phyloP scores from a whole-genome alignment of 2,888 invertebrate genomes.

The Tetranychus truncatus region DNA sequence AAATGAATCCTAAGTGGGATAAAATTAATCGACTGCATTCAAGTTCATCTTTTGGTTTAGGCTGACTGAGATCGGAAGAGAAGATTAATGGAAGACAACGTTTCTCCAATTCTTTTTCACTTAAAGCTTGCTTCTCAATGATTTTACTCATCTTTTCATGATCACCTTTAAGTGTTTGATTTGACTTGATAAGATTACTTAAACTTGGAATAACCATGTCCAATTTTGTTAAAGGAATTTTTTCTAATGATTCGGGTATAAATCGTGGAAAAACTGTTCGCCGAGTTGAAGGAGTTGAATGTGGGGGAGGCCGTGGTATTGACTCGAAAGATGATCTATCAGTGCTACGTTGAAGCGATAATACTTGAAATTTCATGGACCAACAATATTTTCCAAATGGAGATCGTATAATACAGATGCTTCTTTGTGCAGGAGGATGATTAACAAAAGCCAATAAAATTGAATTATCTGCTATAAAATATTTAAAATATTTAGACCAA shows the following conservation, averaged over 20 bases:
- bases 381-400: slow-evolving; percentile 88
- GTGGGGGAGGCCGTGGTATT: slow-evolving; percentile 46
- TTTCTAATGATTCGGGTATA: slow-evolving; percentile 60
- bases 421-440: slow-evolving; percentile 31
- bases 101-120: slow-evolving; percentile 31
- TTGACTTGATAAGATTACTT: slow-evolving; percentile 16
- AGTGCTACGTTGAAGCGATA: slow-evolving; percentile 12
- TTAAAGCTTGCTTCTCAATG: slow-evolving; percentile 32
- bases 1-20: slow-evolving; percentile 79
- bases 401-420: slow-evolving; percentile 49
- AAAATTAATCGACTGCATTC: slow-evolving; percentile 85
- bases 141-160: slow-evolving; percentile 49
- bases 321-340: neutral
- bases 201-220: slow-evolving; percentile 19
- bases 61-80: slow-evolving; percentile 10
- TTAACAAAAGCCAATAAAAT: slow-evolving; percentile 73
- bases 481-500: slow-evolving; percentile 48
- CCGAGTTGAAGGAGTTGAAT: slow-evolving; percentile 49
- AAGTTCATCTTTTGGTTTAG: slow-evolving; percentile 44
- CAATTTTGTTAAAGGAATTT: slow-evolving; percentile 61
- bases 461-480: slow-evolving; percentile 76
- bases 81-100: slow-evolving; percentile 11
- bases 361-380: slow-evolving; percentile 51
- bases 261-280: slow-evolving; percentile 51
- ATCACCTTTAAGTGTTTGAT: slow-evolving; percentile 38